A percentile compares a stretch with the other conserved stretches of the same genome.
phyloP scores from a whole-genome alignment of 2,888 invertebrate genomes.

The Mimachlamys varia region DNA sequence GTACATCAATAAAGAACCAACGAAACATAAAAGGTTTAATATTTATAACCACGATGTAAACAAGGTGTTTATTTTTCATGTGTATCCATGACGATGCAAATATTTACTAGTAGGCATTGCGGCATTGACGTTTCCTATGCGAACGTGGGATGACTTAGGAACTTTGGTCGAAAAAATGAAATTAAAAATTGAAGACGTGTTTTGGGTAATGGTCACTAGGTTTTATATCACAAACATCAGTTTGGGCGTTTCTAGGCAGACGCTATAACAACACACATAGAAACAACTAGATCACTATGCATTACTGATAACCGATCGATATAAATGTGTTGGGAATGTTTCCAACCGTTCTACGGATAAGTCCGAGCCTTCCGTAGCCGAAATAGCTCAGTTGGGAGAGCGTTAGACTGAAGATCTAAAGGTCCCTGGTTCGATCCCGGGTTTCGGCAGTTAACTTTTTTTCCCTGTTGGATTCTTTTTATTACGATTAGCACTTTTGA shows the following conservation, averaged over 20 bases:
- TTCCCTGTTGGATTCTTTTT: neutral
- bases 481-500: too few relatives aligned
- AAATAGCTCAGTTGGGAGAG: constrained; percentile 36
- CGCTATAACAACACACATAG: neutral
- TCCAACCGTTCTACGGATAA: neutral
- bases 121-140: neutral
- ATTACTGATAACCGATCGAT: neutral
- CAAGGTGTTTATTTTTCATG: neutral
- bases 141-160: neutral
- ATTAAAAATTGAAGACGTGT: neutral
- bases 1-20: neutral
- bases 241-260: too few relatives aligned
- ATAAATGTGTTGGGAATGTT: neutral
- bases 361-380: neutral
- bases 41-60: neutral
- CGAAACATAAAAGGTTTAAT: neutral
- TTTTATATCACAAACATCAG: too few relatives aligned
- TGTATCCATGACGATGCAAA: neutral
- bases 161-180: neutral
- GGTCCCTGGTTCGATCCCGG: constrained; percentile 36
- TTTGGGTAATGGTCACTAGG: neutral
- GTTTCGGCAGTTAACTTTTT: neutral
- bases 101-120: neutral
- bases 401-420: constrained; percentile 36
- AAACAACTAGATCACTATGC: neutral